A percentile compares a stretch with the other conserved stretches of the same genome.
Evolutionary conservation across 2,113 vertebrate genomes (phyloP).

Genomic region (Gallinago paraguaiae): DNA sequence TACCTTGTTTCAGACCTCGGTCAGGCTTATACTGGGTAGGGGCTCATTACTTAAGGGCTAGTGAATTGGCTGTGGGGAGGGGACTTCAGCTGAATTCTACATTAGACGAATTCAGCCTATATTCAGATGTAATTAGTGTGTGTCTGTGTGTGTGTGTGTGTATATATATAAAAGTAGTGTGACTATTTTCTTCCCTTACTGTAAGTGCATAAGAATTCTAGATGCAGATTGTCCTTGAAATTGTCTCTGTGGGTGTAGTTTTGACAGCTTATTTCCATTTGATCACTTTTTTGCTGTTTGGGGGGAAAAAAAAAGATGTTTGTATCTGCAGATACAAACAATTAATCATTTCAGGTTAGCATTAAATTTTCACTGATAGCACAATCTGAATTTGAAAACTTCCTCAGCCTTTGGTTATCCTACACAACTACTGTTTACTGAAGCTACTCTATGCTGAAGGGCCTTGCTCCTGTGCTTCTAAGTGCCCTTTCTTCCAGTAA

Average conservation of each 20-base stretch:
- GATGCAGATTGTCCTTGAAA: not conserved
- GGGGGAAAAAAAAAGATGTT: not conserved
- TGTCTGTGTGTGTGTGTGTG: not conserved
- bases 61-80: not conserved
- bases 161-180: not conserved
- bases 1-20: not conserved
- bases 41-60: not conserved
- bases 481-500: not conserved
- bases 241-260: not conserved
- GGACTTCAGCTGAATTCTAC: not conserved
- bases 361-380: not conserved
- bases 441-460: not conserved
- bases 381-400: not conserved
- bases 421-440: not conserved
- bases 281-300: not conserved
- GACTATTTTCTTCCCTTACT: not conserved
- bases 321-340: not conserved
- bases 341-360: not conserved
- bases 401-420: not conserved
- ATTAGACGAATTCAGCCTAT: not conserved
- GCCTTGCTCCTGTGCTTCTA: not conserved
- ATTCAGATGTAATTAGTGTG: not conserved
- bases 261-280: not conserved
- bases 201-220: not conserved
- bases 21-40: not conserved